Base-by-base conservation (phyloP, 2,888 invertebrate genomes). In the Loripinus fragilis region DNA sequence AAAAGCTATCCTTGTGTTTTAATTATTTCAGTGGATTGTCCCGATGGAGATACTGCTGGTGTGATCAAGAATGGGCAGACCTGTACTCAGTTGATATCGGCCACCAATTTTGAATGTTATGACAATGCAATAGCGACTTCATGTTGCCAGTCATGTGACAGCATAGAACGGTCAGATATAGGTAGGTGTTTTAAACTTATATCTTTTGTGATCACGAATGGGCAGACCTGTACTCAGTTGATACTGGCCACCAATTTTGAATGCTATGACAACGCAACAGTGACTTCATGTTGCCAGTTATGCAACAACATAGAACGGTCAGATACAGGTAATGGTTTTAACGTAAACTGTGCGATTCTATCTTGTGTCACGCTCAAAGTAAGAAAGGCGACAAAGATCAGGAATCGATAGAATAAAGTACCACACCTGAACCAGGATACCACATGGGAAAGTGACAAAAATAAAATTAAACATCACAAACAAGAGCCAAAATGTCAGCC, bases 141-240 rank as follows among this genome's bases (percentile, higher is more conserved):
- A n/a, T 76, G 76, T 35, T 76, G 76, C 67, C n/a, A 52, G 3
- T 76, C 76, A 0, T 76, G 67, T 25, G 42, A 67, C 42, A 10
- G 15, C 30, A 38, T 67, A n/a, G 25, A 10, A 17, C 48, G 48
- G 5, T 48, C 48, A 48, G 3, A 3, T 10, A 20, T 5, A 20
- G n/a, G 48, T 20, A 48, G 20, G 5, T 38, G 38, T 38, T 15
- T 10, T 12, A 15, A 42, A 42, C 8, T 42, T 12, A 12, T 42
- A 42, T 42, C 42, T 15, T 15, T 15, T 30, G 41, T 71, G 12
- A 35, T 76, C 3, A 71, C 67, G 35, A 60, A 76, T 35, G 71
- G 71, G 10, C 20, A 45, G 55, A 71, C 71, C 17, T 76, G 76
- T 45, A 52, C 66, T 1, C 42, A 52, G 25, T 50, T 76, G 23